Evolutionary conservation across 2,888 invertebrate genomes (phyloP).

Genomic region (Bombyx huttoni): DNA sequence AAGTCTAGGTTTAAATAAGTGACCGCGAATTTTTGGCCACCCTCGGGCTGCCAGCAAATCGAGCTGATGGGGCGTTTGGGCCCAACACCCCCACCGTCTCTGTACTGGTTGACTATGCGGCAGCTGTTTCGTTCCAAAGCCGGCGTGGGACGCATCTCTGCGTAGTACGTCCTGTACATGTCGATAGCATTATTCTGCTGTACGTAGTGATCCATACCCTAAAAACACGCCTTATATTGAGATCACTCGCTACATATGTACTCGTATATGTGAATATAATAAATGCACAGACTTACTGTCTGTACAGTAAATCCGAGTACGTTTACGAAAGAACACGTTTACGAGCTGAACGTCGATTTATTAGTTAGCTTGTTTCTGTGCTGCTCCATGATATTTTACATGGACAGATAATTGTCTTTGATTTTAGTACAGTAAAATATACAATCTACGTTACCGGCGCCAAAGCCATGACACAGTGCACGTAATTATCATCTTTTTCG

Average conservation of each 20-base stretch:
- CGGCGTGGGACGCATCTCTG: conserved; percentile 76
- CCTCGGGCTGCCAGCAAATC: conserved; percentile 90
- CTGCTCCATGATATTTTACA: too few relatives aligned
- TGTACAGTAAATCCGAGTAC: too few relatives aligned
- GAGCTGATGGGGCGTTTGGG: conserved; percentile 76
- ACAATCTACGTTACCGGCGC: conserved; percentile 27
- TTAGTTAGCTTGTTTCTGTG: too few relatives aligned
- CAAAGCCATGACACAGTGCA: conserved; percentile 74
- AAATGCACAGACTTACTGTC: too few relatives aligned
- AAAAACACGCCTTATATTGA: conserved; percentile 2
- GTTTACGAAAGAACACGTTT: too few relatives aligned
- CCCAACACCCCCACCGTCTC: conserved; percentile 72
- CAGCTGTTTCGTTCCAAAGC: conserved; percentile 76
- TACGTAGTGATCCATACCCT: conserved; percentile 88
- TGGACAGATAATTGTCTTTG: background rate
- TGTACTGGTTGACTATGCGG: conserved; percentile 87
- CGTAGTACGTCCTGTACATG: conserved; percentile 91
- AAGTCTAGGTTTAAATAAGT: conserved; percentile 86
- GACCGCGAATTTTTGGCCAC: conserved; percentile 83
- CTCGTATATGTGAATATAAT: too few relatives aligned
- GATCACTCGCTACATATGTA: too few relatives aligned
- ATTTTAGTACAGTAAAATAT: background rate
- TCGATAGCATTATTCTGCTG: conserved; percentile 93
- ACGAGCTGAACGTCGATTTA: too few relatives aligned
- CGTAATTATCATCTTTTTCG: conserved; percentile 85